Percentiles rank a stretch among this genome's conserved stretches.
Conservation (phyloP, 2,888 invertebrate genomes). For the Smittia aterrima region DNA sequence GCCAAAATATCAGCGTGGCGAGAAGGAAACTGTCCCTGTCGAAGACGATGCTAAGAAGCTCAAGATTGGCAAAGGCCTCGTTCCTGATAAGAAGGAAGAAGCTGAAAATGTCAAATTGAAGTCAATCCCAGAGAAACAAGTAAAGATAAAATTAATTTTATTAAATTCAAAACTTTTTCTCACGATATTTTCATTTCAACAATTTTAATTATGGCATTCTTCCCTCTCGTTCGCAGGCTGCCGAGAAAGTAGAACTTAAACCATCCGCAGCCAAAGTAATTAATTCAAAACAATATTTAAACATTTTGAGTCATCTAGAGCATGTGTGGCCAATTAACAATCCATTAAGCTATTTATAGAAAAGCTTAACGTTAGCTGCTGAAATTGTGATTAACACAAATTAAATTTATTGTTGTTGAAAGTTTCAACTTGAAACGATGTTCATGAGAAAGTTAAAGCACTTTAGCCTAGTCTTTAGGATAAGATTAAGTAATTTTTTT, state of each 20-base stretch:
- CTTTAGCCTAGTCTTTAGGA: too few relatives aligned
- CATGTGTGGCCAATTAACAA: conserved; percentile 19
- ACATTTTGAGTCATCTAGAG: neutral
- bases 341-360: conserved; percentile 25
- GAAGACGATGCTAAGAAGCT: conserved; percentile 33
- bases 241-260: conserved; percentile 50
- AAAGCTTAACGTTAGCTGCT: too few relatives aligned
- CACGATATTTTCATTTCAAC: neutral
- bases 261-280: conserved; percentile 53
- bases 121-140: conserved; percentile 40
- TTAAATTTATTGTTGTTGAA: too few relatives aligned
- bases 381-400: too few relatives aligned
- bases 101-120: conserved; percentile 36
- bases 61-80: conserved; percentile 36
- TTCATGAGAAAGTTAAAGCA: too few relatives aligned
- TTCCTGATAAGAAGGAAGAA: conserved; percentile 38
- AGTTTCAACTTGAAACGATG: too few relatives aligned
- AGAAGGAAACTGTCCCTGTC: conserved; percentile 11
- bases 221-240: conserved; percentile 33
- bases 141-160: conserved; percentile 1
- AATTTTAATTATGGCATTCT: neutral
- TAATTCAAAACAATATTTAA: conserved; percentile 22
- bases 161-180: neutral
- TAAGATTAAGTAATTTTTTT: too few relatives aligned
- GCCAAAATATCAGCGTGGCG: conserved; percentile 36